A percentile compares a stretch with the other conserved stretches of the same genome.
Evolutionary conservation across 2,888 invertebrate genomes (phyloP).

Genomic region (Hipparchia semele): DNA sequence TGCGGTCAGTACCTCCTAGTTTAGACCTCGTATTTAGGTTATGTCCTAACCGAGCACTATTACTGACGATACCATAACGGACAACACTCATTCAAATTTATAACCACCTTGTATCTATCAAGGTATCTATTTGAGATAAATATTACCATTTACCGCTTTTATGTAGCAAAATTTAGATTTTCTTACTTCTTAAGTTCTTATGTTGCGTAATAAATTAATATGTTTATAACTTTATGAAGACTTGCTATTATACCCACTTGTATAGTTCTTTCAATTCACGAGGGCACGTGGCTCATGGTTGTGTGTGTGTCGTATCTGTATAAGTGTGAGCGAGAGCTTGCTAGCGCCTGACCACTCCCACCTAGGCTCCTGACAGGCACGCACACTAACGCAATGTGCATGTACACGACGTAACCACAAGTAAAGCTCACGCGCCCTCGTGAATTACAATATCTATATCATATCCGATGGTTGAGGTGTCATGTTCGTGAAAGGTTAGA

Average conservation of each 20-base stretch:
- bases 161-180: constrained; percentile 4
- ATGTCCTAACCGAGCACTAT: constrained; percentile 54
- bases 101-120: constrained; percentile 36
- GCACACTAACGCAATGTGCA: too few species aligned
- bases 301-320: too few species aligned
- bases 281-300: too few species aligned
- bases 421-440: too few species aligned
- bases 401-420: too few species aligned
- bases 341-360: too few species aligned
- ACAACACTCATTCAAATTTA: constrained; percentile 53
- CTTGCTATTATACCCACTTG: neutral
- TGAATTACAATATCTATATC: too few species aligned
- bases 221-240: neutral
- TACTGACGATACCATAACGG: constrained; percentile 49
- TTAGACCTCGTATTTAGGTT: constrained; percentile 61
- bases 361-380: too few species aligned
- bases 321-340: too few species aligned
- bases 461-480: too few species aligned
- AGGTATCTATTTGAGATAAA: constrained; percentile 11
- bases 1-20: constrained; percentile 49
- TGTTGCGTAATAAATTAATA: neutral
- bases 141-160: neutral
- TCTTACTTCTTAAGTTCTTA: neutral
- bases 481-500: too few species aligned
- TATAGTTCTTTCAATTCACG: too few species aligned